These are phyloP conservation scores for Lepeophtheirus nordmannii DNA, from an alignment of 2,888 invertebrate species.

Conservation along the genomic window DNA sequence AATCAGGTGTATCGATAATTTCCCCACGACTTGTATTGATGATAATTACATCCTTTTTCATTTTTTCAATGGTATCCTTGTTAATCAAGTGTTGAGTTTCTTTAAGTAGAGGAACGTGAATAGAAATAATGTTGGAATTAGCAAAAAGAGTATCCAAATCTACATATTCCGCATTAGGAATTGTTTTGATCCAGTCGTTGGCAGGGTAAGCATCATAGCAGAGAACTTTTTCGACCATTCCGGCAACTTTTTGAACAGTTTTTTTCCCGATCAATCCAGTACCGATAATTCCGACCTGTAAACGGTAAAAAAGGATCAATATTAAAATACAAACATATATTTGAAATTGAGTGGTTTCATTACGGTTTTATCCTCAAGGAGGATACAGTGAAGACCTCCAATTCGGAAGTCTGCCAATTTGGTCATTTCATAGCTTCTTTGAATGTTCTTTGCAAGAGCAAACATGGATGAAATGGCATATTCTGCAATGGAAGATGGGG, in stretches of 20 bases:
- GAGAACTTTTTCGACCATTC: conserved; percentile 14
- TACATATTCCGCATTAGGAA: conserved; percentile 21
- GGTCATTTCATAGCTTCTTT: conserved; percentile 17
- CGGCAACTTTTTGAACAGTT: conserved; percentile 4
- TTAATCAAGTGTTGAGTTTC: conserved; percentile 24
- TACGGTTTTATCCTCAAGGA: conserved; percentile 19
- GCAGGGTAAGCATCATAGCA: conserved; percentile 23
- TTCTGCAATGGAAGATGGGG: conserved; percentile 20
- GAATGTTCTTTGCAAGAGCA: conserved; percentile 23
- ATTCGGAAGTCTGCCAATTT: conserved; percentile 22
- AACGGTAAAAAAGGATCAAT: background rate
- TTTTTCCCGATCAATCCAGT: conserved; percentile 23
- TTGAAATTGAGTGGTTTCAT: background rate
- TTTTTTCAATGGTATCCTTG: conserved; percentile 13
- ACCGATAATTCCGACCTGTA: conserved; percentile 21
- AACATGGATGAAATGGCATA: conserved; percentile 17
- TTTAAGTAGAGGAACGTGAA: conserved; percentile 21
- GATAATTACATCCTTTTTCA: conserved; percentile 23
- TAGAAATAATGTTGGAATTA: conserved; percentile 20
- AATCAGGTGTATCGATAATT: conserved; percentile 13
- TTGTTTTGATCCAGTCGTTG: conserved; percentile 22
- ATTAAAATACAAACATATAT: background rate
- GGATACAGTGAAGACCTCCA: conserved; percentile 20
- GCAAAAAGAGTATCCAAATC: conserved; percentile 14
- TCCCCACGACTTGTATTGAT: conserved; percentile 22